Conservation (phyloP, 2,113 vertebrate genomes). For the Ranitomeya variabilis region DNA sequence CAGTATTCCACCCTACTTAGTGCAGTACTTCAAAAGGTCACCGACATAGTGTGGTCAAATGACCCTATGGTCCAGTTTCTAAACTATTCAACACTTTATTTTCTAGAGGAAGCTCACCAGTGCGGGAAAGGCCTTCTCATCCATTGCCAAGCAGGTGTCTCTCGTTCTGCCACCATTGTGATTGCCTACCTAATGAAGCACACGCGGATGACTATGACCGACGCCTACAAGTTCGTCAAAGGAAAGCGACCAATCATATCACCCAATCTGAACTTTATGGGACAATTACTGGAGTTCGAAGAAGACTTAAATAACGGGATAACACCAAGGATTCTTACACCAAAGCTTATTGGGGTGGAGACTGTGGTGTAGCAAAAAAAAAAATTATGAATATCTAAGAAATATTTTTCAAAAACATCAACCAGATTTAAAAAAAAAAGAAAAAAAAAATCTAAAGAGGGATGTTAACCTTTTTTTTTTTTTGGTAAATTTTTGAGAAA, state of each 20-base stretch:
- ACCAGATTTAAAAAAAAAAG: not conserved
- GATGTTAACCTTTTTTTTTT: not conserved
- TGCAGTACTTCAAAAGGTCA: not conserved
- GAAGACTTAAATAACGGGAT: constrained; percentile 97
- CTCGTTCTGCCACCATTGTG: constrained; percentile 96
- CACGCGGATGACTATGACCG: constrained; percentile 99
- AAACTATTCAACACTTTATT: not conserved
- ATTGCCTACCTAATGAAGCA: constrained; percentile 99
- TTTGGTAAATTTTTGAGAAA: constrained; percentile 35
- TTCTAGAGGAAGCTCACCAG: constrained; percentile 95
- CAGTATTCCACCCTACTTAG: not conserved
- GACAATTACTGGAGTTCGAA: constrained; percentile 97
- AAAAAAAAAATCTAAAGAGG: not conserved
- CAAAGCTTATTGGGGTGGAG: constrained; percentile 92
- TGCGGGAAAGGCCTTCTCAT: constrained; percentile 92
- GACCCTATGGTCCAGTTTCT: not conserved
- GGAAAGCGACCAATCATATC: constrained; percentile 97
- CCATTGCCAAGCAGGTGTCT: constrained; percentile 97
- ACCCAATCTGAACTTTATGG: constrained; percentile 99
- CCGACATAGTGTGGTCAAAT: not conserved
- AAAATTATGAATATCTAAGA: not conserved
- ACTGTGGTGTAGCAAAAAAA: constrained; percentile 79
- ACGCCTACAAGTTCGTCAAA: constrained; percentile 98
- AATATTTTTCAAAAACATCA: constrained; percentile 20
- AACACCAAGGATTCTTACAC: constrained; percentile 93